Conservation (phyloP, 2,797 vertebrate genomes). For the Pampus argenteus region DNA sequence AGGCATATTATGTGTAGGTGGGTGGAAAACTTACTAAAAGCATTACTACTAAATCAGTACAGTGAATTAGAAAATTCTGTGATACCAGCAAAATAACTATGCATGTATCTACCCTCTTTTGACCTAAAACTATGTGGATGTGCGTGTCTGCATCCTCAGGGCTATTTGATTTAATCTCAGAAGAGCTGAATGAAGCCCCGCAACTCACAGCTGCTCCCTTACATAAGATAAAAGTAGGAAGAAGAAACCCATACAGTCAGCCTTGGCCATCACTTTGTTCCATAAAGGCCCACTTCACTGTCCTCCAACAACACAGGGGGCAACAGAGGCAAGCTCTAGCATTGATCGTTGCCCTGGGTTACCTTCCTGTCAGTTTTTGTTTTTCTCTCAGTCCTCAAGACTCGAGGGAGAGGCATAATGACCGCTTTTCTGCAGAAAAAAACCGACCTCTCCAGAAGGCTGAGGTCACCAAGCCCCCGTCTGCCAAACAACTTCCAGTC, state of each 20-base stretch:
- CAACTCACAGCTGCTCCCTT: conserved; percentile 46
- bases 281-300: conserved; percentile 33
- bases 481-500: conserved; percentile 51
- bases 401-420: conserved; percentile 54
- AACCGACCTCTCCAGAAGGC: conserved; percentile 60
- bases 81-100: conserved; percentile 30
- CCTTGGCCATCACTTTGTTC: conserved; percentile 26
- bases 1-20: conserved; percentile 57
- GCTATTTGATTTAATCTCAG: conserved; percentile 7
- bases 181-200: conserved; percentile 16
- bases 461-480: conserved; percentile 46
- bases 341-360: conserved; percentile 63
- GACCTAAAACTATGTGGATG: conserved; percentile 6
- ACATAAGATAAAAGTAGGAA: conserved; percentile 12
- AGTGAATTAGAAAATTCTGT: conserved; percentile 15
- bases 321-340: conserved; percentile 35
- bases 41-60: conserved; percentile 43
- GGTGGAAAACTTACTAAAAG: conserved; percentile 59
- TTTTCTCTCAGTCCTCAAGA: conserved; percentile 49
- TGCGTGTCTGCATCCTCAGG: conserved; percentile 26
- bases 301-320: conserved; percentile 37
- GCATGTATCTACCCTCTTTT: conserved; percentile 4
- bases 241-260: conserved; percentile 30
- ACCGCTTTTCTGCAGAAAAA: conserved; percentile 41
- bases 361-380: conserved; percentile 59